phyloP scores from a whole-genome alignment of 2,888 invertebrate species.

The Mesorhabditis spiculigera region DNA sequence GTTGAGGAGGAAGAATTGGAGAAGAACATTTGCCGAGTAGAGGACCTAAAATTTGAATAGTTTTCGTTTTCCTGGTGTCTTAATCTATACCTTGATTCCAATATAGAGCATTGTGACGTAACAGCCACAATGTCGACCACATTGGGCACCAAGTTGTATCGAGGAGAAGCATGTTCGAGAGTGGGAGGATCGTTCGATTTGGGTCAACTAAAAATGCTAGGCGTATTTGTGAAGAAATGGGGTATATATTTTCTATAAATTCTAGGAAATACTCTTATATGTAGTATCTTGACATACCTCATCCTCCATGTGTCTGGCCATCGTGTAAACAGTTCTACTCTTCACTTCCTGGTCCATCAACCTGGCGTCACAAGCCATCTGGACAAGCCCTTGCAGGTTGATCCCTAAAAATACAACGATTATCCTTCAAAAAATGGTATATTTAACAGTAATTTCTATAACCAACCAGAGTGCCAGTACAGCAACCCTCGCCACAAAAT shows the following conservation, averaged over 20 bases:
- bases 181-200: conserved; percentile 47
- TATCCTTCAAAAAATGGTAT: neutral
- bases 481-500: conserved; percentile 58
- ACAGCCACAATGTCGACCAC: conserved; percentile 58
- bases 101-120: conserved; percentile 58
- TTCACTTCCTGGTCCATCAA: conserved; percentile 58
- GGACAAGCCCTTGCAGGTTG: conserved; percentile 58
- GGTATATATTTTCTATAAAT: no score
- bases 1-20: conserved; percentile 57
- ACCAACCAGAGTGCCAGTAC: conserved; percentile 57
- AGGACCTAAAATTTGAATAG: conserved; percentile 32
- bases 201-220: conserved; percentile 44
- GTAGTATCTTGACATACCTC: conserved; percentile 43
- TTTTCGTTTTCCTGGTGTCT: neutral
- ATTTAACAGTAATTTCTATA: neutral
- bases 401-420: conserved; percentile 44
- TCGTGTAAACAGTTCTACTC: conserved; percentile 57
- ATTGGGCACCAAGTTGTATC: conserved; percentile 44
- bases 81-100: conserved; percentile 49
- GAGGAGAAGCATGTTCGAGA: conserved; percentile 46
- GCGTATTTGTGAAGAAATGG: neutral
- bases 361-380: conserved; percentile 59
- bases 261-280: neutral
- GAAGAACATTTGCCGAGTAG: conserved; percentile 55
- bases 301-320: conserved; percentile 59